phyloP scores from a whole-genome alignment of 2,888 invertebrate species.

The Thera obeliscata region DNA sequence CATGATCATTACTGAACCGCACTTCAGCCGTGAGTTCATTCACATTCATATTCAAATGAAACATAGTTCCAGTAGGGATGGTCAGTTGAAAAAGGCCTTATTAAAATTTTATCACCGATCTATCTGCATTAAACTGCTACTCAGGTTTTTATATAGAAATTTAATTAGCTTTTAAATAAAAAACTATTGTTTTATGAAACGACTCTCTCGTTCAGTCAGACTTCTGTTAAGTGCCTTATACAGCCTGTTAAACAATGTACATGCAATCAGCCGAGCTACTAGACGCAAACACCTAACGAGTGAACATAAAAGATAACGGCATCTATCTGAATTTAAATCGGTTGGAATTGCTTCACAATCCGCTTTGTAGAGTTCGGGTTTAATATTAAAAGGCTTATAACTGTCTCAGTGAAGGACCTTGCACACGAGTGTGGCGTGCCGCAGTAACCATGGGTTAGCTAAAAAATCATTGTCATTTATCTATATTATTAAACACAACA shows the following conservation, averaged over 20 bases:
- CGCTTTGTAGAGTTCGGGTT: constrained; percentile 43
- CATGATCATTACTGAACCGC: constrained; percentile 8
- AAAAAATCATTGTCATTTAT: too few species aligned
- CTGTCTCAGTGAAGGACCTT: constrained; percentile 39
- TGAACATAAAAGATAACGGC: constrained; percentile 19
- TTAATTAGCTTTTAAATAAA: too few species aligned
- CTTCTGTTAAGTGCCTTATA: not conserved
- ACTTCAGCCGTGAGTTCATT: not conserved
- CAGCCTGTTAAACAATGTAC: constrained; percentile 15
- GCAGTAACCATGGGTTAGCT: not conserved
- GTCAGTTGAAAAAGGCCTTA: too few species aligned
- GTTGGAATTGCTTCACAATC: constrained; percentile 32
- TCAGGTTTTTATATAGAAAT: too few species aligned
- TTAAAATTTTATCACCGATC: too few species aligned
- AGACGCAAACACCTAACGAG: constrained; percentile 12
- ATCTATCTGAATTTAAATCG: constrained; percentile 28
- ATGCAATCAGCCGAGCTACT: constrained; percentile 8
- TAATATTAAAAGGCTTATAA: constrained; percentile 62
- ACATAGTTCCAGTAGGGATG: not conserved
- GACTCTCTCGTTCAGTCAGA: not conserved
- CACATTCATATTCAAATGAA: not conserved
- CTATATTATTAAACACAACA: too few species aligned
- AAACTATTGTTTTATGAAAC: too few species aligned
- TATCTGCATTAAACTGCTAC: too few species aligned
- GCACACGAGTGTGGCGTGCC: constrained; percentile 3